These are phyloP conservation scores for Heliothis subflexa DNA, from an alignment of 1,140 invertebrate species.

Conservation along the genomic window DNA sequence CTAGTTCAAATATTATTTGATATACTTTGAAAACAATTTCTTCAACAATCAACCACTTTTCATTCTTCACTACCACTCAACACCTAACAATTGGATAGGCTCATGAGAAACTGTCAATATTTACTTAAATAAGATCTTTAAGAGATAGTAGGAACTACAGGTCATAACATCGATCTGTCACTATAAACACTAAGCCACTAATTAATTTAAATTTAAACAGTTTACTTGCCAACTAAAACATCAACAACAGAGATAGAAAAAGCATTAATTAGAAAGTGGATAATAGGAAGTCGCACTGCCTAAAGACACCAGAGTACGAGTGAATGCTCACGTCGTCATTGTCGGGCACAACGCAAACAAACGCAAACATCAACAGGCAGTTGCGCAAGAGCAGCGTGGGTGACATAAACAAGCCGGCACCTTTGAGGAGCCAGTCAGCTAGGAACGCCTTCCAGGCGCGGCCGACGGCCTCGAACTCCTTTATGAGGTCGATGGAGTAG, in stretches of 20 bases:
- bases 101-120: too few relatives aligned
- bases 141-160: neutral
- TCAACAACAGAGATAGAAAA: neutral
- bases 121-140: too few relatives aligned
- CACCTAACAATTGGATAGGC: too few relatives aligned
- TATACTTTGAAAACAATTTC: too few relatives aligned
- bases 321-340: conserved; percentile 8
- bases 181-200: neutral
- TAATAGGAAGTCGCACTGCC: conserved; percentile 15
- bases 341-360: conserved; percentile 49
- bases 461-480: conserved; percentile 93
- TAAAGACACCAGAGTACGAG: conserved; percentile 5
- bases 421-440: conserved; percentile 90
- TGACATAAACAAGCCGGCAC: conserved; percentile 85
- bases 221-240: conserved; percentile 12
- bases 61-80: too few relatives aligned
- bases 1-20: neutral
- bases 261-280: neutral
- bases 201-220: neutral
- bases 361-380: conserved; percentile 60
- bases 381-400: conserved; percentile 61
- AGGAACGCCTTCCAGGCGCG: conserved; percentile 91
- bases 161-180: neutral
- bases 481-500: conserved; percentile 93
- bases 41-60: too few relatives aligned